Evolutionary conservation across 2,113 vertebrate genomes (phyloP).

Genomic region (Cavia aperea): DNA sequence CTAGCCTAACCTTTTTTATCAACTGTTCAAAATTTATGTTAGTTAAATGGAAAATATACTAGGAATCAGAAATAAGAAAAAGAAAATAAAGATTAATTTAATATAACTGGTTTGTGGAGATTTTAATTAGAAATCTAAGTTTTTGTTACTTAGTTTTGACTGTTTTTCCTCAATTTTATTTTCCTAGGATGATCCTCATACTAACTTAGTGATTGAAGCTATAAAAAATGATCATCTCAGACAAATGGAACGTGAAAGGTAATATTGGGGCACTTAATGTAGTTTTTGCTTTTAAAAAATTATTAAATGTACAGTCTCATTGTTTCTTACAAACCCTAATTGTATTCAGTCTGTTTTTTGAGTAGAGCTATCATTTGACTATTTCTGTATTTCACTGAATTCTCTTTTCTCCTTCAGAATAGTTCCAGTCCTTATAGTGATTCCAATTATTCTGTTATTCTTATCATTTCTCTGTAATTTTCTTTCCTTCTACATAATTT

Average conservation of each 20-base stretch:
- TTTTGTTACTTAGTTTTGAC: slow-evolving; percentile 32
- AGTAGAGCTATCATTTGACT: neutral
- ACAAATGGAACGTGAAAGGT: slow-evolving; percentile 93
- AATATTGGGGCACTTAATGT: slow-evolving; percentile 55
- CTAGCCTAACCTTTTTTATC: slow-evolving; percentile 18
- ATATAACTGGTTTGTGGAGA: neutral
- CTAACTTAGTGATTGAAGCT: slow-evolving; percentile 89
- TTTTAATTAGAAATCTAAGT: neutral
- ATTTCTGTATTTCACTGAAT: neutral
- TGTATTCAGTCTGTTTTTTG: neutral
- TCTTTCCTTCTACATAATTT: neutral
- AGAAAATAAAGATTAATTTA: slow-evolving; percentile 17
- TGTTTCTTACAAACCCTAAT: neutral
- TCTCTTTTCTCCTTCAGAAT: neutral
- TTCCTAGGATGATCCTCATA: slow-evolving; percentile 87
- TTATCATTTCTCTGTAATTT: neutral
- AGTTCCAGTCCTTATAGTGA: neutral
- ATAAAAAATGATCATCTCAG: slow-evolving; percentile 95
- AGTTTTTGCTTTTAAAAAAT: slow-evolving; percentile 13
- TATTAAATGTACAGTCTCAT: neutral
- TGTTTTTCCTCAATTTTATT: slow-evolving; percentile 40
- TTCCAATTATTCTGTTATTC: slow-evolving; percentile 3
- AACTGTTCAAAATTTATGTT: neutral
- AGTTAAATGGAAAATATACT: neutral
- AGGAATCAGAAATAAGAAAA: neutral